These are phyloP conservation scores for Hystrix brachyura DNA, from an alignment of 2,113 vertebrate species.

Conservation along the genomic window DNA sequence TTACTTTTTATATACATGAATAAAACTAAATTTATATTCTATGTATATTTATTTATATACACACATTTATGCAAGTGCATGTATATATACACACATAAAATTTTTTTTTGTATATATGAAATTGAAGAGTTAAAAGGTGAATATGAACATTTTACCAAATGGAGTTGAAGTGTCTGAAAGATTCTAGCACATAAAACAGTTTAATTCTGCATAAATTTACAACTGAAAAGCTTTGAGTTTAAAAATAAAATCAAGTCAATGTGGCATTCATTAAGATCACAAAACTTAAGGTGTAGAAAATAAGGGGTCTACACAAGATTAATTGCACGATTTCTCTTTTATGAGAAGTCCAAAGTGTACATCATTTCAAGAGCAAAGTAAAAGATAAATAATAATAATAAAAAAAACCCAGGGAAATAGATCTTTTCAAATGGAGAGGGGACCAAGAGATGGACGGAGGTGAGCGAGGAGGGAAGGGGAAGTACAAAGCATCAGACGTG, in stretches of 20 bases:
- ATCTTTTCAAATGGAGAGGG: neutral
- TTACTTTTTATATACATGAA: neutral
- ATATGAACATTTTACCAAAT: neutral
- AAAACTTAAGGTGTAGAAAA: neutral
- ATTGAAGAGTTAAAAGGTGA: neutral
- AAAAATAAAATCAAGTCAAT: conserved; percentile 1
- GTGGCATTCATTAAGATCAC: neutral
- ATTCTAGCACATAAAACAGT: neutral
- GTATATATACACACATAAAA: neutral
- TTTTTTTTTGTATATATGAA: neutral
- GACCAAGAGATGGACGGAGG: neutral
- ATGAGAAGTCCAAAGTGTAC: neutral
- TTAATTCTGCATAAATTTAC: neutral
- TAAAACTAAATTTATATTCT: neutral
- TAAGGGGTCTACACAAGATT: neutral
- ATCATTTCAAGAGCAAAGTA: neutral
- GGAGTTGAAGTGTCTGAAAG: neutral
- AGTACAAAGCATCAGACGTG: neutral
- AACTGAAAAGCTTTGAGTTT: conserved; percentile 7
- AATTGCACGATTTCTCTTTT: neutral
- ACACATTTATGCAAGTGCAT: neutral
- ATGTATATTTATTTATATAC: neutral
- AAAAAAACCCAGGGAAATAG: neutral
- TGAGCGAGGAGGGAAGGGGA: neutral
- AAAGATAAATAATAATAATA: neutral